phyloP scores from a whole-genome alignment of 2,888 invertebrate genomes.

The Erebia palarica region DNA sequence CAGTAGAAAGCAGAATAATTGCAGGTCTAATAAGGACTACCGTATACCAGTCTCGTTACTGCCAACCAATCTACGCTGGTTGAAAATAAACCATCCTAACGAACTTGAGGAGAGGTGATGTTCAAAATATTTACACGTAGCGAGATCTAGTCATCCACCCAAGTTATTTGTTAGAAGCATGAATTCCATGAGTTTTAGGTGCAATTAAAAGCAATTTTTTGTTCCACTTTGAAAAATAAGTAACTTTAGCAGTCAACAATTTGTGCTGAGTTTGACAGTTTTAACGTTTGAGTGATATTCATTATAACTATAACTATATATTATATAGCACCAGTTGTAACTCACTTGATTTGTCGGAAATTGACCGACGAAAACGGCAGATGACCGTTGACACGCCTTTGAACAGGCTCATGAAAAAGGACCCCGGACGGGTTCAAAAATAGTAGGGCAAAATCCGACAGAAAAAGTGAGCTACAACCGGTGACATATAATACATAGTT shows the following conservation, averaged over 20 bases:
- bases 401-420: too few relatives aligned
- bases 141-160: constrained; percentile 45
- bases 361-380: too few relatives aligned
- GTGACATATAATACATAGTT: too few relatives aligned
- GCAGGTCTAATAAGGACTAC: constrained; percentile 72
- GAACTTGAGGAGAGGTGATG: constrained; percentile 64
- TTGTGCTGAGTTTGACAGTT: constrained; percentile 1
- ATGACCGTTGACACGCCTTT: too few relatives aligned
- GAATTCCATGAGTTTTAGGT: constrained; percentile 42
- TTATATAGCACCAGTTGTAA: too few relatives aligned
- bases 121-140: constrained; percentile 57
- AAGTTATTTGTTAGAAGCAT: constrained; percentile 47
- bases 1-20: constrained; percentile 56
- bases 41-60: constrained; percentile 74
- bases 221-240: background rate
- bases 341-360: too few relatives aligned
- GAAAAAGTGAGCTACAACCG: too few relatives aligned
- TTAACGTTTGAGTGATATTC: background rate
- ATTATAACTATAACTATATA: too few relatives aligned
- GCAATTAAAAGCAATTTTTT: constrained; percentile 24
- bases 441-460: too few relatives aligned
- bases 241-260: background rate
- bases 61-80: constrained; percentile 70
- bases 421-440: too few relatives aligned
- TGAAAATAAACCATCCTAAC: constrained; percentile 59